Evolutionary conservation across 2,888 invertebrate genomes (phyloP).

Genomic region (Vandiemenella viatica): DNA sequence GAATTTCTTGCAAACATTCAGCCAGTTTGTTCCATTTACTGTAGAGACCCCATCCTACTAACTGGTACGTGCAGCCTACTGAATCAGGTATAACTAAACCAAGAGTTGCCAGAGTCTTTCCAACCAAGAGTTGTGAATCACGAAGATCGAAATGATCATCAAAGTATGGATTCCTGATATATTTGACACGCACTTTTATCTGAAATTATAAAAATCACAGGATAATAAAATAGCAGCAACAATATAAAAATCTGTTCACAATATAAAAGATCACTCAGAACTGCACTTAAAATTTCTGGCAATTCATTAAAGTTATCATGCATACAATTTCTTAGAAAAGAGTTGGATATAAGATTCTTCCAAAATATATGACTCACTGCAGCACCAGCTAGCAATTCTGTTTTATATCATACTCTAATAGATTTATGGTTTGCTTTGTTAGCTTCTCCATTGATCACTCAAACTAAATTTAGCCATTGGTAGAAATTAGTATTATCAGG

Average conservation of each 20-base stretch:
- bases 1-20: conserved; percentile 21
- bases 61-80: conserved; percentile 38
- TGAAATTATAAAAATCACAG: conserved; percentile 16
- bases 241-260: background rate
- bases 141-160: conserved; percentile 83
- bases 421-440: too few relatives aligned
- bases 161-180: conserved; percentile 63
- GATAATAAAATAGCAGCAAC: too few relatives aligned
- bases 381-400: too few relatives aligned
- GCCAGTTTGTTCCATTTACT: conserved; percentile 45
- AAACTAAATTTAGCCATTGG: too few relatives aligned
- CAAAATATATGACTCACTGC: too few relatives aligned
- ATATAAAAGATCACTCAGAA: background rate
- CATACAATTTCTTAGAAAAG: too few relatives aligned
- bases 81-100: conserved; percentile 33
- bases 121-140: conserved; percentile 53
- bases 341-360: too few relatives aligned
- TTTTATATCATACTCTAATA: too few relatives aligned
- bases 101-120: conserved; percentile 63
- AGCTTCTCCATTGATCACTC: too few relatives aligned
- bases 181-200: conserved; percentile 60
- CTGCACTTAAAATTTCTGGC: background rate
- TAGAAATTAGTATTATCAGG: too few relatives aligned
- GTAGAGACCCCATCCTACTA: conserved; percentile 51
- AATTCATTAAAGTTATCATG: background rate